Conservation (phyloP, 2,888 invertebrate species). For the Phortica magna region DNA sequence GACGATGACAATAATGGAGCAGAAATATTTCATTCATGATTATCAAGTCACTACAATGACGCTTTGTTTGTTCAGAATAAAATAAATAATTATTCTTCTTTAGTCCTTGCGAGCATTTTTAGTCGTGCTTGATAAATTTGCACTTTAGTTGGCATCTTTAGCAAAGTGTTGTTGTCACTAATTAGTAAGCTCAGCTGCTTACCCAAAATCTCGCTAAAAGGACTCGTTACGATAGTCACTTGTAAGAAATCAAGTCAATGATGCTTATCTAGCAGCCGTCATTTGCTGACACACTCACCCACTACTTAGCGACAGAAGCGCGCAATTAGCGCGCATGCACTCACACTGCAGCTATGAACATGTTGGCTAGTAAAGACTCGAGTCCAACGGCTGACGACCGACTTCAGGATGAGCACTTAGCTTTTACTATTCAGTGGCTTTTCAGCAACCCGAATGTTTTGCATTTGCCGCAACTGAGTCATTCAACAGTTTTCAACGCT, state of each 20-base stretch:
- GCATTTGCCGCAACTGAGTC: background rate
- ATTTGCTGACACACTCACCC: background rate
- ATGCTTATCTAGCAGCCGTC: constrained; percentile 21
- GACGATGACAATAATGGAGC: background rate
- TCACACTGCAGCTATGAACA: background rate
- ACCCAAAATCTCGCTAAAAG: background rate
- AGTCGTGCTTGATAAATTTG: background rate
- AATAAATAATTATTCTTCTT: background rate
- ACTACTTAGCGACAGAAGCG: background rate
- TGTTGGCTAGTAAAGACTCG: background rate
- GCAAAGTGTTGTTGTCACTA: background rate
- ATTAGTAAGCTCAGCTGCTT: constrained; percentile 5
- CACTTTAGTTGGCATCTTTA: background rate
- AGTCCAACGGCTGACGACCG: background rate
- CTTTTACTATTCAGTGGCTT: constrained; percentile 11
- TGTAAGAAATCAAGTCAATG: constrained; percentile 34
- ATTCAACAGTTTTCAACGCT: constrained; percentile 27
- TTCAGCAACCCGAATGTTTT: background rate
- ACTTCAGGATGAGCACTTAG: background rate
- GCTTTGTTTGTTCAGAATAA: background rate
- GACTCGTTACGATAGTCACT: constrained; percentile 25
- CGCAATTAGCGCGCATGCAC: constrained; percentile 16
- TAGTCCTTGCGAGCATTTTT: too few relatives aligned
- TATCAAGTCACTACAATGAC: background rate
- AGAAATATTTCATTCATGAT: background rate